These are phyloP conservation scores for Caretta caretta DNA, from an alignment of 2,113 vertebrate genomes.

Conservation along the genomic window DNA sequence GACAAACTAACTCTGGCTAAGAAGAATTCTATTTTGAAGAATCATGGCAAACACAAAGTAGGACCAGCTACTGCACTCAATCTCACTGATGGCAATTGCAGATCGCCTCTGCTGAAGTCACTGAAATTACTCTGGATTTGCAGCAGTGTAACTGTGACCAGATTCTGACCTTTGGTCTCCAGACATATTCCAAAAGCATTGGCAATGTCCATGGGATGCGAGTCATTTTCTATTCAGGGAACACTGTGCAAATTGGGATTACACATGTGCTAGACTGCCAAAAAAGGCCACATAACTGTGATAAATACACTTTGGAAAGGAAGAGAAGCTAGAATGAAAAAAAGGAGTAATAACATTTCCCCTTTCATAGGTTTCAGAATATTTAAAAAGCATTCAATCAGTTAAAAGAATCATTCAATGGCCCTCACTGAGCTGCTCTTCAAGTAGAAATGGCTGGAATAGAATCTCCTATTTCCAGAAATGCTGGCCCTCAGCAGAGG, in stretches of 20 bases:
- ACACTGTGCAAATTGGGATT: background rate
- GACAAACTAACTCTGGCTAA: constrained; percentile 21
- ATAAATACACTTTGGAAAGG: background rate
- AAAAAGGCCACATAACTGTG: background rate
- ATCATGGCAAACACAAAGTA: background rate
- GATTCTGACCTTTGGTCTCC: background rate
- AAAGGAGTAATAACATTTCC: background rate
- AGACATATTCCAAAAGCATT: background rate
- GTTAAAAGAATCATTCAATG: background rate
- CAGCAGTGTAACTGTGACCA: fast-evolving
- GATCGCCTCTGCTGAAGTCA: background rate
- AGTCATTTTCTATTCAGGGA: background rate
- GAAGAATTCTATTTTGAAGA: constrained; percentile 33
- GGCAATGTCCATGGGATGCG: background rate
- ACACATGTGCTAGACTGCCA: background rate
- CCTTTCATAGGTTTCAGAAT: background rate
- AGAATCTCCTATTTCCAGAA: background rate
- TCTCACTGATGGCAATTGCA: background rate
- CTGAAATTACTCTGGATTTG: background rate
- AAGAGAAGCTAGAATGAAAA: background rate
- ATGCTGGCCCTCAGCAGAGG: background rate
- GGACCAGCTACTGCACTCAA: background rate
- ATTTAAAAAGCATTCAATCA: background rate
- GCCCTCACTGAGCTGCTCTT: background rate
- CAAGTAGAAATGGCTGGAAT: background rate